Evolutionary conservation across 1,140 invertebrate genomes (phyloP).

Genomic region (Drosophila hydei): DNA sequence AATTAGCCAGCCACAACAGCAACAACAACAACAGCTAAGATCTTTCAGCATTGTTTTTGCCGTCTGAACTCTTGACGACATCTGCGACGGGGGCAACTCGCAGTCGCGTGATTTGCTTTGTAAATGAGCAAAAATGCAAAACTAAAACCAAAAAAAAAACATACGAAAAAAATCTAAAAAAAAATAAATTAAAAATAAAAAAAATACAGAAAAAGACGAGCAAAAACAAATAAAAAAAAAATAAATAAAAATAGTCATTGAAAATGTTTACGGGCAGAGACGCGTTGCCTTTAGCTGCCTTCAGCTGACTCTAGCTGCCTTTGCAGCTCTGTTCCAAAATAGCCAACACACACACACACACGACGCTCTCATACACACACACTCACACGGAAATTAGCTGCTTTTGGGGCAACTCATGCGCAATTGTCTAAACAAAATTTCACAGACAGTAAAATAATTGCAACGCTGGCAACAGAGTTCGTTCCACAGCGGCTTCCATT

Average conservation of each 20-base stretch:
- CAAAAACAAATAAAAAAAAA: constrained; percentile 43
- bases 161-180: constrained; percentile 54
- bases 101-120: constrained; percentile 79
- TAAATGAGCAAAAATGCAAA: constrained; percentile 79
- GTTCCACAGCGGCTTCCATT: constrained; percentile 18
- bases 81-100: constrained; percentile 66
- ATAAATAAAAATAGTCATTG: constrained; percentile 77
- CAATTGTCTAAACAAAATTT: constrained; percentile 47
- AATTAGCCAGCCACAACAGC: constrained; percentile 61
- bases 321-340: constrained; percentile 59
- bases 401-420: constrained; percentile 24
- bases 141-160: constrained; percentile 60
- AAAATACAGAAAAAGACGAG: constrained; percentile 45
- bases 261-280: constrained; percentile 69
- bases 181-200: constrained; percentile 38
- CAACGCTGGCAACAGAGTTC: constrained; percentile 19
- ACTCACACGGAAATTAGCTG: constrained; percentile 24
- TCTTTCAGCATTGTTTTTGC: constrained; percentile 35
- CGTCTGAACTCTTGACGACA: constrained; percentile 65
- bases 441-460: constrained; percentile 39
- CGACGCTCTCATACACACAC: constrained; percentile 12
- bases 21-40: constrained; percentile 28
- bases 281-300: constrained; percentile 42
- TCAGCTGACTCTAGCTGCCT: constrained; percentile 16
- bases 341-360: constrained; percentile 34